Base-by-base conservation (phyloP, 2,797 vertebrate genomes). In the Moxostoma hubbsi region DNA sequence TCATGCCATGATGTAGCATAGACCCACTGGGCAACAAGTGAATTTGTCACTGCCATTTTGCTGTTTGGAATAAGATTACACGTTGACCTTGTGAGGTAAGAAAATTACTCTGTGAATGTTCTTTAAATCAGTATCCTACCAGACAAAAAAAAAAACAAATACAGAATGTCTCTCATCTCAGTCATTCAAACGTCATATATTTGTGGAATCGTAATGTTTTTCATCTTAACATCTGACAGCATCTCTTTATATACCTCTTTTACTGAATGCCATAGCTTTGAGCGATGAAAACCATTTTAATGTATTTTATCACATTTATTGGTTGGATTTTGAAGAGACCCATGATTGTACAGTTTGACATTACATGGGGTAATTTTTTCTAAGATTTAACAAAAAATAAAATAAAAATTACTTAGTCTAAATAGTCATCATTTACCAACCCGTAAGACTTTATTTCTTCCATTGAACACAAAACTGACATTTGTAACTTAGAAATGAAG, bases 21-120 rank as follows among this genome's bases (percentile, higher is more conserved):
- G 50, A 24, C 53, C 55, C 6, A 45, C 24, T 73, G 67, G 79
- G 64, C 63, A 62, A 57, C 72, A 71, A 74, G 65, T 77, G 65
- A 73, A 53, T 65, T 66, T 65, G 66, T 84, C 61, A 69, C 72
- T 79, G 72, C 54, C 47, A 51, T 73, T 80, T 76, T 55, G 51
- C 58, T 54, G 65, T 59, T 72, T n/a, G 73, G 15, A 68, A 16
- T 67, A 70, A 50, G 62, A 81, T 72, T 59, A 64, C 54, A 43
- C 66, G 18, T 43, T 77, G 67, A 79, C 62, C 67, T 81, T 84
- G 73, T 53, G 54, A 13, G 51, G 49, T 63, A 47, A 24, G 12
- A 43, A 70, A 83, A 71, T 64, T 57, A 2, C 58, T 61, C 43
- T 47, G 62, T 47, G 62, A 73, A 49, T 51, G 71, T 24, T 24